Conservation (phyloP, 64 coral and sea anemone species). For the Pachyseris speciosa region DNA sequence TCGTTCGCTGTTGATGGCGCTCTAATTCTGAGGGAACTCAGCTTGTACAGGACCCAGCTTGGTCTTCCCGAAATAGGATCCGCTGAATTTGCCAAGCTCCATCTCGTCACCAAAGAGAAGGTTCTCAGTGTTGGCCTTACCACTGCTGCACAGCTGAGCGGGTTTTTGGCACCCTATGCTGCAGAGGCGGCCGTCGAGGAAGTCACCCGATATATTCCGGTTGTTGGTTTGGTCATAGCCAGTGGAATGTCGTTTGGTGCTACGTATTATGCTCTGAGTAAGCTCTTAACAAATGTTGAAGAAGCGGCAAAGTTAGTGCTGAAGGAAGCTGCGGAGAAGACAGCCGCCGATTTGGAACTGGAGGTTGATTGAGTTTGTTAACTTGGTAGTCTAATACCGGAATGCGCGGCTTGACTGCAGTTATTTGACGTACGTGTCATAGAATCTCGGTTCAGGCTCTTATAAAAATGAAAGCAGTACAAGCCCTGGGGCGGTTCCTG, state of each 20-base stretch:
- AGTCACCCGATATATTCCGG: background rate
- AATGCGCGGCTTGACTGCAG: too few species aligned
- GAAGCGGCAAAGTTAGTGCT: background rate
- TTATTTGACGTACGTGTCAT: too few species aligned
- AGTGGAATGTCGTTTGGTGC: slow-evolving; percentile 6
- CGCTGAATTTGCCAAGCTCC: background rate
- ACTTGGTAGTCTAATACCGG: too few species aligned
- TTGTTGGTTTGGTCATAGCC: slow-evolving; percentile 1
- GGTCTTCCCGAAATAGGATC: background rate
- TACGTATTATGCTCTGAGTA: background rate
- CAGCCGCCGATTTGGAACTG: background rate
- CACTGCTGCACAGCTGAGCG: background rate
- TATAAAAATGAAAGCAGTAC: too few species aligned
- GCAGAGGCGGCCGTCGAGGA: background rate
- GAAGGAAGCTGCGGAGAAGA: background rate
- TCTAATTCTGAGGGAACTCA: background rate
- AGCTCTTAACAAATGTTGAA: background rate
- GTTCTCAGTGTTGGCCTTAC: background rate
- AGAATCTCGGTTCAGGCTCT: too few species aligned
- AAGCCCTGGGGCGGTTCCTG: too few species aligned
- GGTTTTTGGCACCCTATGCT: background rate
- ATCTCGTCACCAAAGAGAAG: background rate
- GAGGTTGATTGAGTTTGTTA: too few species aligned
- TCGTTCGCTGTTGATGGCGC: slow-evolving; percentile 15
- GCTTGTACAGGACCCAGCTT: slow-evolving; percentile 12